A percentile compares a stretch with the other conserved stretches of the same genome.
These are phyloP conservation scores for Acrocephalus scirpaceus DNA, from an alignment of 2,797 vertebrate genomes.

Conservation along the genomic window DNA sequence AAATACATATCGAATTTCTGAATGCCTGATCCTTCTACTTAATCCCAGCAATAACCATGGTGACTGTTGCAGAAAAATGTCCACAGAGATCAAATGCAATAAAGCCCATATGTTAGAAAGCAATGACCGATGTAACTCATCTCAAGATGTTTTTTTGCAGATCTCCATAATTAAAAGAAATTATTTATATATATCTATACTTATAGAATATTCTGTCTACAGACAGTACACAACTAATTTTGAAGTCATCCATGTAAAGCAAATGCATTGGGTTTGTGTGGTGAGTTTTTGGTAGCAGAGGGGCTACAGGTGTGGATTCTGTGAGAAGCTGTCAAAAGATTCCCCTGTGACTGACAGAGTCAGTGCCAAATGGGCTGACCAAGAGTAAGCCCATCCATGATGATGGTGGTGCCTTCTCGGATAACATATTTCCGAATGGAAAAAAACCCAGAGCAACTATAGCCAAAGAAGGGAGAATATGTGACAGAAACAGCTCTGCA, in stretches of 20 bases:
- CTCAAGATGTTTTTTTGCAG: background rate
- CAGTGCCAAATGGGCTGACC: background rate
- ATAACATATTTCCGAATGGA: background rate
- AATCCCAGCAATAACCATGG: background rate
- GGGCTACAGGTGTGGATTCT: background rate
- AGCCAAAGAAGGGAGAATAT: background rate
- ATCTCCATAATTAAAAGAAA: background rate
- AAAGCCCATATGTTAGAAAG: background rate
- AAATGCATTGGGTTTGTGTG: background rate
- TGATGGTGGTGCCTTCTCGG: background rate
- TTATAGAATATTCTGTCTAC: background rate
- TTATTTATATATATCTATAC: background rate
- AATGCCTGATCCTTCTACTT: background rate
- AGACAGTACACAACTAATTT: background rate
- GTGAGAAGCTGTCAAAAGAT: background rate
- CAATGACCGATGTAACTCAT: background rate
- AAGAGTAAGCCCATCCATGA: rapidly evolving
- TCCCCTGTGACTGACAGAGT: background rate
- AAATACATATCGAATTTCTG: background rate
- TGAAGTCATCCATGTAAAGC: background rate
- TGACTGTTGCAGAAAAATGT: background rate
- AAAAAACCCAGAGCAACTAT: background rate
- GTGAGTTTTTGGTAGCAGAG: background rate
- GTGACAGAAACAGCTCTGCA: background rate
- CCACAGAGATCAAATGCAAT: background rate